A percentile compares a stretch with the other conserved stretches of the same genome.
These are phyloP conservation scores for Epistrophella euchroma DNA, from an alignment of 2,888 invertebrate genomes.

Conservation along the genomic window DNA sequence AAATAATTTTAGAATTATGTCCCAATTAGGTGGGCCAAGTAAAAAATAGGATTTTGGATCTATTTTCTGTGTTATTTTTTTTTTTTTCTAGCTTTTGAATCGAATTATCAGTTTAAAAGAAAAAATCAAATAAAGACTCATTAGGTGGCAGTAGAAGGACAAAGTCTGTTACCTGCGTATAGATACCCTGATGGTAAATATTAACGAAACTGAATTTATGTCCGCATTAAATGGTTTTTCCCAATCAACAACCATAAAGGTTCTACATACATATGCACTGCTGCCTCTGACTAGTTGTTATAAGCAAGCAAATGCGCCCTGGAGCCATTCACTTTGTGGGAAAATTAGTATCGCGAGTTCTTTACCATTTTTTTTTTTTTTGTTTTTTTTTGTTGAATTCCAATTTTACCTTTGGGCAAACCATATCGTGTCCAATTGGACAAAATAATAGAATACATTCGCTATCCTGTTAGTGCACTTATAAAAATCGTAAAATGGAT, in stretches of 20 bases:
- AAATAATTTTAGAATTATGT: too few species aligned
- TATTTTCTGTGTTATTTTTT: too few species aligned
- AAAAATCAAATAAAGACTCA: slow-evolving; percentile 27
- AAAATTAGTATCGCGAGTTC: slow-evolving; percentile 63
- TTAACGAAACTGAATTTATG: slow-evolving; percentile 66
- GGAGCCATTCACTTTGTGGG: slow-evolving; percentile 65
- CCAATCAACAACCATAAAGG: slow-evolving; percentile 61
- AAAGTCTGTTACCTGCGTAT: slow-evolving; percentile 3
- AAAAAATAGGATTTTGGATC: too few species aligned
- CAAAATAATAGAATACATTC: slow-evolving; percentile 70
- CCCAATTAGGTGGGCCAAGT: too few species aligned
- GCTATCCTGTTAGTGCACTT: slow-evolving; percentile 61
- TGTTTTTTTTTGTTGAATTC: slow-evolving; percentile 72
- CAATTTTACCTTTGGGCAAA: slow-evolving; percentile 69
- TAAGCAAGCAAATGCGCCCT: slow-evolving; percentile 31
- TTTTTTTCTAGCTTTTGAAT: neutral
- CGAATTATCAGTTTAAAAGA: neutral
- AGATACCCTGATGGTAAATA: neutral
- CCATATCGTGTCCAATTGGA: slow-evolving; percentile 59
- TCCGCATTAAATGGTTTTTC: slow-evolving; percentile 58
- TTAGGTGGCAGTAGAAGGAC: slow-evolving; percentile 26
- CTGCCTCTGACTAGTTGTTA: neutral
- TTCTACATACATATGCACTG: neutral
- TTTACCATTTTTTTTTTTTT: slow-evolving; percentile 35
- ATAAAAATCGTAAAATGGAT: slow-evolving; percentile 74